Base-by-base conservation (phyloP, 2,797 vertebrate species). In the Rachycentron canadum region DNA sequence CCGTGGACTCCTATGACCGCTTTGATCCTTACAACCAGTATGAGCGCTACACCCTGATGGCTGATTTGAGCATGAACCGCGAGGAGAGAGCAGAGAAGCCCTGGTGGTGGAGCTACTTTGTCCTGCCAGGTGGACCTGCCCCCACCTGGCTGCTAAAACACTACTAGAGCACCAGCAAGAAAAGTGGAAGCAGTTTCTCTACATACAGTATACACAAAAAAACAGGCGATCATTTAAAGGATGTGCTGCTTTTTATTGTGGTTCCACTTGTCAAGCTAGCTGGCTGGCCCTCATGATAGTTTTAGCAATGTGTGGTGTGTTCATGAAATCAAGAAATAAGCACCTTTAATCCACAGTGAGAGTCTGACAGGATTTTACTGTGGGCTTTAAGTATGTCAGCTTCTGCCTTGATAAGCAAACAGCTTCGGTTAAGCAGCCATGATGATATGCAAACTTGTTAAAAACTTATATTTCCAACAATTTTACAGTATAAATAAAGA, bases 101-200 rank as follows among this genome's bases (percentile, higher is more conserved):
- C 0, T 98, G 97, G 97, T 99, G 98, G 98, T 99, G 98, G 98
- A 94, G 92, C 12, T 99, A 99, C 86, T 98, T 99, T 85, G 91
- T 91, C 7, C 92, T 89, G 1, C 79, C 96, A 0, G 94, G 93
- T 32, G 90, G 84, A 3, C 89, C 95, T 3, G 88, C 94, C 12
- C 97, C 97, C 0, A 93, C 95, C 68, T 99, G 98, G 98, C 92
- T 99, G 76, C 96, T 99, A 36, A 97, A 95, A 86, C 93, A 94
- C 41, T 90, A 93, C 69, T 94, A 89, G 85, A 84, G 75, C 36
- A 16, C 23, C 56, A 17, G 73, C 7, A 38, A 26, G 26, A 76
- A 72, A 36, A 50, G 59, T 45, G 1, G 38, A 75, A 26, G 16
- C 1, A 19, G 10, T n/a, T 38, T 62, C 17, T 56, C 30, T 26